Percentiles rank a stretch among this genome's conserved stretches.
Evolutionary conservation across 2,888 invertebrate species (phyloP).

Genomic region (Lithophane leautieri): DNA sequence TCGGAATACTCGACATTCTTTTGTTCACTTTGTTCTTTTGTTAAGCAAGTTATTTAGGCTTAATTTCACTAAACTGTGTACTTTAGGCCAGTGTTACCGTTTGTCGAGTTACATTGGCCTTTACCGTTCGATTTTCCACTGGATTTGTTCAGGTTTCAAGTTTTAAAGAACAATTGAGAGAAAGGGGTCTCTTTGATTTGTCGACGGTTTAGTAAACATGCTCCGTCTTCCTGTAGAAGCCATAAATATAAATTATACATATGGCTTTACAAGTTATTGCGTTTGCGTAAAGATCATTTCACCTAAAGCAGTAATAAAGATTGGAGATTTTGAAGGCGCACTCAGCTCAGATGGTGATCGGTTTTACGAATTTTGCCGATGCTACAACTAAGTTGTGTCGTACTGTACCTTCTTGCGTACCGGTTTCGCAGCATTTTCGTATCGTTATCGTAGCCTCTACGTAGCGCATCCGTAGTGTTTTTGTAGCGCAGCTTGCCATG

Average conservation of each 20-base stretch:
- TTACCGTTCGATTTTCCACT: constrained; percentile 5
- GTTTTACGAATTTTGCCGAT: too few species aligned
- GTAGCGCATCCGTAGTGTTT: neutral
- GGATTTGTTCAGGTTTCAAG: constrained; percentile 28
- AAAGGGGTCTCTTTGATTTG: constrained; percentile 23
- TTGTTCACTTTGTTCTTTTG: constrained; percentile 67
- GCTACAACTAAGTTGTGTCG: too few species aligned
- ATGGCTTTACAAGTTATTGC: too few species aligned
- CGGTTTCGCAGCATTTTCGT: neutral
- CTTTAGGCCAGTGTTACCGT: constrained; percentile 8
- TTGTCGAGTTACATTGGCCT: constrained; percentile 33
- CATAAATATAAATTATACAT: too few species aligned
- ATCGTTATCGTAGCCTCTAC: neutral
- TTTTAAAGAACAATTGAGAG: neutral
- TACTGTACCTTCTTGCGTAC: too few species aligned
- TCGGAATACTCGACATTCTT: constrained; percentile 51
- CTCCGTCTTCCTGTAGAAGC: neutral
- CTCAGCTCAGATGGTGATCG: too few species aligned
- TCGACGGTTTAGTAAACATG: neutral
- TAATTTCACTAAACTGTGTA: constrained; percentile 58
- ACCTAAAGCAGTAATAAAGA: too few species aligned
- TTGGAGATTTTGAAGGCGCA: too few species aligned
- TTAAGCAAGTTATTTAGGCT: constrained; percentile 62
- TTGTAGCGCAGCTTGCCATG: neutral
- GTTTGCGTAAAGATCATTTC: too few species aligned